A percentile compares a stretch with the other conserved stretches of the same genome.
Evolutionary conservation across 2,113 vertebrate species (phyloP).

Genomic region (Hyperopisus bebe): DNA sequence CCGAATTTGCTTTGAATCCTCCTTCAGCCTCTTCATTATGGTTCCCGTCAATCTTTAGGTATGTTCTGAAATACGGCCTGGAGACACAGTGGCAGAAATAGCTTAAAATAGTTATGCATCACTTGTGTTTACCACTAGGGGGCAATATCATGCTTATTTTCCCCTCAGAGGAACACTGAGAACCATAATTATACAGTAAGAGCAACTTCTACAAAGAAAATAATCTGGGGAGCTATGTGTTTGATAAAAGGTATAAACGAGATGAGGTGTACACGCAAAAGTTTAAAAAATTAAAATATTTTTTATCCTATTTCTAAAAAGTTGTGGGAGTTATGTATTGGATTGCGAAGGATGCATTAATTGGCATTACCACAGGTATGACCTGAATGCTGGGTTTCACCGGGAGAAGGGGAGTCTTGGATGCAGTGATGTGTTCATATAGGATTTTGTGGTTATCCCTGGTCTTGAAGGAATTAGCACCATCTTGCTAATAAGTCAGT

Average conservation of each 20-base stretch:
- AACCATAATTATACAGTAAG: too few relatives aligned
- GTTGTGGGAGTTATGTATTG: background rate
- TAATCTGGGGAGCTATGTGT: background rate
- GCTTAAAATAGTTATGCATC: background rate
- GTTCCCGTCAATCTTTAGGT: constrained; percentile 65
- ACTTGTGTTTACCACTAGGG: background rate
- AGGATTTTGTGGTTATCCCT: constrained; percentile 49
- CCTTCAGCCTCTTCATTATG: constrained; percentile 53
- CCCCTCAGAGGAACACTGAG: background rate
- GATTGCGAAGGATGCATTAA: background rate
- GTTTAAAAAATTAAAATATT: background rate
- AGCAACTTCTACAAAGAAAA: background rate
- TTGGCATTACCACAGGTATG: background rate
- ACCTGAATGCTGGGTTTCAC: background rate
- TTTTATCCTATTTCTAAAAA: background rate
- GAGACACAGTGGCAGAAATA: constrained; percentile 9
- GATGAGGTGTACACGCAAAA: background rate
- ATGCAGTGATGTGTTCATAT: constrained; percentile 25
- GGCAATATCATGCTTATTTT: background rate
- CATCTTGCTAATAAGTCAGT: constrained; percentile 15
- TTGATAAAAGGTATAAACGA: background rate
- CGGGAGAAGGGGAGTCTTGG: background rate
- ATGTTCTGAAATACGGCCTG: constrained; percentile 61
- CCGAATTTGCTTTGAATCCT: constrained; percentile 33
- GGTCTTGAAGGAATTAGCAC: constrained; percentile 51